Percentiles rank a stretch among this genome's conserved stretches.
phyloP scores from a whole-genome alignment of 2,113 vertebrate genomes.

The Hemicordylus capensis region DNA sequence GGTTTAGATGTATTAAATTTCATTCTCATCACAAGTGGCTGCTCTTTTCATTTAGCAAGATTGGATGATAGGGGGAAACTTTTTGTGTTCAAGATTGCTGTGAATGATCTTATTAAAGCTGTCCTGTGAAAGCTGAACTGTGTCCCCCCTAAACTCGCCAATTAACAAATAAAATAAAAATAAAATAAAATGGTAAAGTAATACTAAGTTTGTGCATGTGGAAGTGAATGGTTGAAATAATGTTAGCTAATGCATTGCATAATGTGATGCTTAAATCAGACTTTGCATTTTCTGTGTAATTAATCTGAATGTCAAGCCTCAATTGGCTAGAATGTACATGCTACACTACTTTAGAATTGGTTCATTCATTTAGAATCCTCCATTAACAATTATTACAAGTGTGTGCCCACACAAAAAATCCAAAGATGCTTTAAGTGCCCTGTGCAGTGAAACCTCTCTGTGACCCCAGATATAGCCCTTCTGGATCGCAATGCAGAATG shows the following conservation, averaged over 20 bases:
- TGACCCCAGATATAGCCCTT: background rate
- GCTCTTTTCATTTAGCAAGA: no score
- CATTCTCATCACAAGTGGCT: background rate
- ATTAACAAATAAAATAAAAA: no score
- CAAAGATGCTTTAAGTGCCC: background rate
- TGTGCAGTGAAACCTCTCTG: background rate
- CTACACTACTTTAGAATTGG: background rate
- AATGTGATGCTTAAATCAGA: background rate
- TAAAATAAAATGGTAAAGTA: no score
- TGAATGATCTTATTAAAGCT: background rate
- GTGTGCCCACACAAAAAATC: background rate
- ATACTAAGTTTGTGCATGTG: no score
- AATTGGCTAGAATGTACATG: background rate
- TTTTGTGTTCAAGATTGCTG: background rate
- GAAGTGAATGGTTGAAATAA: no score
- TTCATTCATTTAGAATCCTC: background rate
- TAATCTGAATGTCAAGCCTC: no score
- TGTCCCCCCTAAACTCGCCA: background rate
- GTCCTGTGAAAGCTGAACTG: background rate
- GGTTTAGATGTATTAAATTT: background rate
- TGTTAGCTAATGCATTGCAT: background rate
- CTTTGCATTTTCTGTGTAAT: background rate
- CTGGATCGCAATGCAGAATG: background rate
- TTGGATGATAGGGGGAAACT: no score
- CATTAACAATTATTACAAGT: background rate